These are phyloP conservation scores for Liolophura sinensis DNA, from an alignment of 1,140 invertebrate genomes.

Conservation along the genomic window DNA sequence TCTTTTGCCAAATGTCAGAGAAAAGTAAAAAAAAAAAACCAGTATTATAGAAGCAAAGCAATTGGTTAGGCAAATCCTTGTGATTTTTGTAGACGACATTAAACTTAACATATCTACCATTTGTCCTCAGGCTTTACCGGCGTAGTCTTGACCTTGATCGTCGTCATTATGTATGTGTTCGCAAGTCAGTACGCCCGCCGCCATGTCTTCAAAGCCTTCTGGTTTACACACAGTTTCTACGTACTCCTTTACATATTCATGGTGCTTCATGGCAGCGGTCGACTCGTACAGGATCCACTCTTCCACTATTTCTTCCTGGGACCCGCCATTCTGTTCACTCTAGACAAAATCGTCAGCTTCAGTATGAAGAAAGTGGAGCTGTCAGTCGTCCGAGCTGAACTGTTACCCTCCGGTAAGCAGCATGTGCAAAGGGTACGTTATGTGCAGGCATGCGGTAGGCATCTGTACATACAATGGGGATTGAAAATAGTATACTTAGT, in stretches of 20 bases:
- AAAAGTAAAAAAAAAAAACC: no score
- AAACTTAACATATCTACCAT: not conserved
- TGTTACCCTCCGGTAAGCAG: slow-evolving; percentile 83
- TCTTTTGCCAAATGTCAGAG: no score
- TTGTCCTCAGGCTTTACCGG: slow-evolving; percentile 81
- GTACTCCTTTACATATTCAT: slow-evolving; percentile 85
- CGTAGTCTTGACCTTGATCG: slow-evolving; percentile 86
- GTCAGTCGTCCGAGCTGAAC: slow-evolving; percentile 91
- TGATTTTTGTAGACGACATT: no score
- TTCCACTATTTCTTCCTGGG: slow-evolving; percentile 96
- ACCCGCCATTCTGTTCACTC: slow-evolving; percentile 83
- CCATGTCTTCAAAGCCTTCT: slow-evolving; percentile 75
- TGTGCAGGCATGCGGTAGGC: no score
- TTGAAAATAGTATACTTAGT: no score
- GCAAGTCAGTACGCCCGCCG: slow-evolving; percentile 91
- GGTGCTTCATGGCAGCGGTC: slow-evolving; percentile 86
- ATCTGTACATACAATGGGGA: no score
- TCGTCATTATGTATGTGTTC: slow-evolving; percentile 97
- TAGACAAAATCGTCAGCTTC: slow-evolving; percentile 88
- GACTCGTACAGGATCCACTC: slow-evolving; percentile 73
- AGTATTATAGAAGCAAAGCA: no score
- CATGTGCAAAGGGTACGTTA: no score
- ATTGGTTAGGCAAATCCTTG: no score
- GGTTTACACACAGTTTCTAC: slow-evolving; percentile 92
- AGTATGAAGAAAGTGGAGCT: slow-evolving; percentile 71